These are phyloP conservation scores for Bibio marci DNA, from an alignment of 2,888 invertebrate species.

Conservation along the genomic window DNA sequence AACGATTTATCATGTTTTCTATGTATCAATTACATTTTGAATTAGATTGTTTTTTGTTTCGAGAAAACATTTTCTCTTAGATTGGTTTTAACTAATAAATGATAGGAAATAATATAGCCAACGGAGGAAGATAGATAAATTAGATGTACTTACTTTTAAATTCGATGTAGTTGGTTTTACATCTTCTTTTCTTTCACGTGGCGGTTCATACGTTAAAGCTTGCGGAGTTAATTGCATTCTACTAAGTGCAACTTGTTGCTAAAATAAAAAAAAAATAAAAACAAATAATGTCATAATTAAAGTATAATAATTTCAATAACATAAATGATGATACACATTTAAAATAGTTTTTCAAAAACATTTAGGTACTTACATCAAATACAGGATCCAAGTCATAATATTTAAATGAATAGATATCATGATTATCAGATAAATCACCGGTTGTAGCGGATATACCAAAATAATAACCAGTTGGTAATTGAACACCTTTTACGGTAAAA, in stretches of 20 bases:
- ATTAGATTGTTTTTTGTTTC: too few species aligned
- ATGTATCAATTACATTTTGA: too few species aligned
- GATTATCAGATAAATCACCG: conserved; percentile 91
- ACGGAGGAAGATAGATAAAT: too few species aligned
- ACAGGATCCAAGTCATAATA: conserved; percentile 79
- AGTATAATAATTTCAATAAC: background rate
- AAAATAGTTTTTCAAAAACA: background rate
- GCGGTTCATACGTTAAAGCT: conserved; percentile 77
- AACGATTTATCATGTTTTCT: too few species aligned
- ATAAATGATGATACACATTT: background rate
- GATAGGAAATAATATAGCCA: too few species aligned
- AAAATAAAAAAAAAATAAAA: conserved; percentile 4
- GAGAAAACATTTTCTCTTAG: too few species aligned
- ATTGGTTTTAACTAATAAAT: too few species aligned
- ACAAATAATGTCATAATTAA: background rate
- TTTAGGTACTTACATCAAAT: conserved; percentile 26
- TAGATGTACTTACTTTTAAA: conserved; percentile 49
- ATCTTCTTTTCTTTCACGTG: conserved; percentile 81
- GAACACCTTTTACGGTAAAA: conserved; percentile 72
- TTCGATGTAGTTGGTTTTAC: conserved; percentile 77
- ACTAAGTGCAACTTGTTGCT: conserved; percentile 41
- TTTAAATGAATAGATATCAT: conserved; percentile 83
- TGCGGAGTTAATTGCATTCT: conserved; percentile 73
- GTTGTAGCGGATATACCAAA: conserved; percentile 92
- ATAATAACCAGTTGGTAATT: conserved; percentile 86